Evolutionary conservation across 2,113 vertebrate species (phyloP).

Genomic region (Toxotes chatareus): DNA sequence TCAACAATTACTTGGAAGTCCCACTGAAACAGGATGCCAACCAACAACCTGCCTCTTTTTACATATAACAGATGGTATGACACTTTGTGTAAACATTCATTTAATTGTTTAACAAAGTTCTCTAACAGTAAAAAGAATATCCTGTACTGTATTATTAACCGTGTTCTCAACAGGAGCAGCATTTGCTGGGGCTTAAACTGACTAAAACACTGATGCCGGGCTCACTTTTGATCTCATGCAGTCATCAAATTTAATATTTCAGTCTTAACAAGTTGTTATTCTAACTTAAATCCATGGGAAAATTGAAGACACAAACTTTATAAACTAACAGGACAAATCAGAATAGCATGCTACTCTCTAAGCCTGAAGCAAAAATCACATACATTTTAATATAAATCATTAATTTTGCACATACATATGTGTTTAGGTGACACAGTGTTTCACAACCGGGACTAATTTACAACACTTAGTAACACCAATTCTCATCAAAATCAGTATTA

Average conservation of each 20-base stretch:
- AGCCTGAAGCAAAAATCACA: not conserved
- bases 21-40: slow-evolving; percentile 4
- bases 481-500: not conserved
- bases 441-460: too few species aligned
- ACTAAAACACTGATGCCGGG: not conserved
- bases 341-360: not conserved
- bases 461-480: not conserved
- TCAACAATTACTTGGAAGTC: not conserved
- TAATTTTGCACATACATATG: not conserved
- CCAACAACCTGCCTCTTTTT: not conserved
- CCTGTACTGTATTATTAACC: not conserved
- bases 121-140: not conserved
- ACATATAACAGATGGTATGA: not conserved
- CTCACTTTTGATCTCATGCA: not conserved
- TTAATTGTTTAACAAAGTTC: not conserved
- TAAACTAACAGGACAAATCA: not conserved
- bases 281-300: not conserved
- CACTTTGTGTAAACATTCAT: too few species aligned
- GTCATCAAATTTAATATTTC: not conserved
- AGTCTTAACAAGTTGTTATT: not conserved
- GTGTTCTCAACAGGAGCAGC: not conserved
- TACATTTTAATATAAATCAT: not conserved
- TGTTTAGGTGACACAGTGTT: not conserved
- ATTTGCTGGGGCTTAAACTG: not conserved
- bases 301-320: not conserved